Percentiles rank a stretch among this genome's conserved stretches.
Conservation (phyloP, 2,113 vertebrate genomes). For the Amphiprion ocellaris region DNA sequence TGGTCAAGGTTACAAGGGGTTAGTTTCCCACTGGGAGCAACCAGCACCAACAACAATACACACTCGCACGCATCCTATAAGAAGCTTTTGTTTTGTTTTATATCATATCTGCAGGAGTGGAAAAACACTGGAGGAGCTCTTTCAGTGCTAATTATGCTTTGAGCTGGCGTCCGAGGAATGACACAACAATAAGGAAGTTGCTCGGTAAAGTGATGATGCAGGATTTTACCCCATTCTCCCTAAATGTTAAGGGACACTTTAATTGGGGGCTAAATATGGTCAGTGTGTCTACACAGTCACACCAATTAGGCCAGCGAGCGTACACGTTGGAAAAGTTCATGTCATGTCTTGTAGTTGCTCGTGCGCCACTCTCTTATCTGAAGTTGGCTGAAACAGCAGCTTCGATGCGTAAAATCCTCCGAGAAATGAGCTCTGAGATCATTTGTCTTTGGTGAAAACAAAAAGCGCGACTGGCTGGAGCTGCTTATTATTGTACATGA, state of each 20-base stretch:
- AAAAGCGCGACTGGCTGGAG: not conserved
- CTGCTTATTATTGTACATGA: conserved; percentile 13
- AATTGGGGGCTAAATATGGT: conserved; percentile 67
- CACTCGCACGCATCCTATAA: not conserved
- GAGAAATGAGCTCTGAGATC: conserved; percentile 11
- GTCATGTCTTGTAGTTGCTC: conserved; percentile 31
- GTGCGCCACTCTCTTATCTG: conserved; percentile 32
- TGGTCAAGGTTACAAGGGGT: conserved; percentile 26
- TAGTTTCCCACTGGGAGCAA: conserved; percentile 16
- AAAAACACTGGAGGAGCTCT: conserved; percentile 43
- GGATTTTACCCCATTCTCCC: conserved; percentile 34
- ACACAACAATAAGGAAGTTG: conserved; percentile 64
- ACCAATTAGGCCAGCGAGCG: conserved; percentile 57
- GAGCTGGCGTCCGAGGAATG: conserved; percentile 33
- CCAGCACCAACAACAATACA: not conserved
- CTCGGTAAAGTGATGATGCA: conserved; percentile 68
- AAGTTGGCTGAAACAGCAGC: conserved; percentile 54
- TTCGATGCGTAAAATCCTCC: not conserved
- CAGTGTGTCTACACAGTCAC: conserved; percentile 40
- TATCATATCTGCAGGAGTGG: conserved; percentile 59
- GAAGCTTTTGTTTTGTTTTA: conserved; percentile 56
- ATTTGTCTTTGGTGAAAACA: conserved; percentile 52
- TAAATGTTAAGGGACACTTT: conserved; percentile 63
- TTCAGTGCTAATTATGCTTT: conserved; percentile 64
- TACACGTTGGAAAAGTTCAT: conserved; percentile 46